phyloP scores from a whole-genome alignment of 2,888 invertebrate genomes.

The Lithophane socia region DNA sequence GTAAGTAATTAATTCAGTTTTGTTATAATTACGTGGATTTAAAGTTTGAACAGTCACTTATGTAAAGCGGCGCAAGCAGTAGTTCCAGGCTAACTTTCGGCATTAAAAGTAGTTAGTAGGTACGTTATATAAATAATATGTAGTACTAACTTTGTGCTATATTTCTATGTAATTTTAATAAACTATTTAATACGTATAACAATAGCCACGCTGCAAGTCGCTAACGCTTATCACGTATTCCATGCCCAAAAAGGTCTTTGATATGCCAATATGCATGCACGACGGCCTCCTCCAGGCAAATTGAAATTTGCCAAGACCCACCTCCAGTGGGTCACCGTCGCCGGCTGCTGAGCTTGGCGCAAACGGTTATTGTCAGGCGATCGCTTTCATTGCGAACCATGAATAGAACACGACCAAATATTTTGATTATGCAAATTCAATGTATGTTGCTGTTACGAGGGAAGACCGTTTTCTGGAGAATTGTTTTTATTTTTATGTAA shows the following conservation, averaged over 20 bases:
- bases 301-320: conserved; percentile 76
- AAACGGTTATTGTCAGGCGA: conserved; percentile 62
- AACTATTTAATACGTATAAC: background rate
- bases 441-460: conserved; percentile 32
- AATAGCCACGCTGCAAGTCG: conserved; percentile 4
- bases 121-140: no score
- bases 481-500: conserved; percentile 23
- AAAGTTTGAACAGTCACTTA: background rate
- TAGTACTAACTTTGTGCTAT: background rate
- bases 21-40: background rate
- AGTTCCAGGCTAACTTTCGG: background rate
- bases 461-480: conserved; percentile 7
- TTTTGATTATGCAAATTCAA: conserved; percentile 50
- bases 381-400: conserved; percentile 54
- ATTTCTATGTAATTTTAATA: background rate
- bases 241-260: conserved; percentile 69
- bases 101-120: background rate
- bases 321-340: conserved; percentile 58
- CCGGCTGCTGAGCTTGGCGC: conserved; percentile 62
- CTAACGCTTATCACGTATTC: conserved; percentile 40
- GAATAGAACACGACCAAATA: conserved; percentile 37
- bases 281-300: conserved; percentile 76
- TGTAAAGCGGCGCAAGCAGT: background rate
- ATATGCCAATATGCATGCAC: conserved; percentile 81
- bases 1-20: background rate